Conservation (phyloP, 2,888 invertebrate genomes). For the Brenthis daphne region DNA sequence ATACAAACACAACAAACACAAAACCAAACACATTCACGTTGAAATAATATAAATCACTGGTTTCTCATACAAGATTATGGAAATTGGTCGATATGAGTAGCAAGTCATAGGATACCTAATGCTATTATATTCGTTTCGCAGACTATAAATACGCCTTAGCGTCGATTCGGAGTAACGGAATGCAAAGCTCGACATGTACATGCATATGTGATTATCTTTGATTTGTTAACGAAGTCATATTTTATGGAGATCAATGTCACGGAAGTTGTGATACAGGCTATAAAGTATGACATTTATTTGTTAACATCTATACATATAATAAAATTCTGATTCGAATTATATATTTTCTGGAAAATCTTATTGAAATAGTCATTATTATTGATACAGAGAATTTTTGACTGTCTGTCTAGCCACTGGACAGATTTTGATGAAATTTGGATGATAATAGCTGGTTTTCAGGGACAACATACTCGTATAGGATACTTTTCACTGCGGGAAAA, state of each 20-base stretch:
- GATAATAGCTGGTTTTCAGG: too few relatives aligned
- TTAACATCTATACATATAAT: too few relatives aligned
- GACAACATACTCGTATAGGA: too few relatives aligned
- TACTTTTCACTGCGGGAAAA: too few relatives aligned
- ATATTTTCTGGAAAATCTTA: too few relatives aligned
- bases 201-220: conserved; percentile 45
- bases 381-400: too few relatives aligned
- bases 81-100: conserved; percentile 38
- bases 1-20: conserved; percentile 16
- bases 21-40: conserved; percentile 20
- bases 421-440: too few relatives aligned
- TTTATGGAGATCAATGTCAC: conserved; percentile 58
- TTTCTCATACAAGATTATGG: conserved; percentile 34
- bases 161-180: conserved; percentile 45
- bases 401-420: too few relatives aligned
- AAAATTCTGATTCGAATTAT: too few relatives aligned
- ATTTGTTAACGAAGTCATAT: conserved; percentile 60
- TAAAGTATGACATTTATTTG: too few relatives aligned
- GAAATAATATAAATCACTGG: conserved; percentile 19
- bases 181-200: conserved; percentile 48
- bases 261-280: conserved; percentile 1
- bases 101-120: conserved; percentile 40
- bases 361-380: too few relatives aligned
- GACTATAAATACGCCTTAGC: conserved; percentile 54
- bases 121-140: conserved; percentile 45